A percentile compares a stretch with the other conserved stretches of the same genome.
phyloP scores from a whole-genome alignment of 2,888 invertebrate species.

The Latrodectus elegans region DNA sequence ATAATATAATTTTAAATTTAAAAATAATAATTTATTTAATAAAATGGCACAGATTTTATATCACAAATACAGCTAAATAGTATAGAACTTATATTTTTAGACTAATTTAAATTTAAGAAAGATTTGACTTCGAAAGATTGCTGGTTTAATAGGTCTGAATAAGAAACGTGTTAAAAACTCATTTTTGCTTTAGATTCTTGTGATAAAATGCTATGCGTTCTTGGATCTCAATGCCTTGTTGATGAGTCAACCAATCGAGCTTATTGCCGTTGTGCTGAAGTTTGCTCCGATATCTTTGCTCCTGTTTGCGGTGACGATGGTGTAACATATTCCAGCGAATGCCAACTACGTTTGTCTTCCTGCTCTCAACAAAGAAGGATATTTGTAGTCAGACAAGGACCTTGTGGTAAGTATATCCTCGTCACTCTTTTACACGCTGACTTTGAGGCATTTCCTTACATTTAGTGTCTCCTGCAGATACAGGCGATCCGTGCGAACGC shows the following conservation, averaged over 20 bases:
- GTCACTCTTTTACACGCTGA: no score
- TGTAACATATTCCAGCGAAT: conserved; percentile 83
- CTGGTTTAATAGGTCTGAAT: no score
- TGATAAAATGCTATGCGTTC: conserved; percentile 80
- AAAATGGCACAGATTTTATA: no score
- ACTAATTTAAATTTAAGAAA: no score
- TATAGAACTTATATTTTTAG: no score
- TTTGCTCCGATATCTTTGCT: conserved; percentile 76
- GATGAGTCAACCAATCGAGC: conserved; percentile 82
- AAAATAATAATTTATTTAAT: no score
- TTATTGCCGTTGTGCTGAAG: conserved; percentile 85
- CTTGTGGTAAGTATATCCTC: conserved; percentile 83
- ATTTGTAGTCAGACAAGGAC: conserved; percentile 83
- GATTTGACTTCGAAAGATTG: no score
- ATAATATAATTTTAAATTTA: no score
- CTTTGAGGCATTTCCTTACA: neutral
- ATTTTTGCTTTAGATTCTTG: conserved; percentile 53
- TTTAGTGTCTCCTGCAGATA: conserved; percentile 77
- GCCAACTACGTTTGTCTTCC: conserved; percentile 84
- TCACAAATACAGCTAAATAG: no score
- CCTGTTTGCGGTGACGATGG: conserved; percentile 84
- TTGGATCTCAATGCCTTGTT: conserved; percentile 86
- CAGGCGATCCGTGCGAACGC: conserved; percentile 83
- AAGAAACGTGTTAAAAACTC: no score
- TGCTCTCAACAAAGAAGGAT: conserved; percentile 85